Evolutionary conservation across 2,888 invertebrate species (phyloP).

Genomic region (Aspidiotus rigidus): DNA sequence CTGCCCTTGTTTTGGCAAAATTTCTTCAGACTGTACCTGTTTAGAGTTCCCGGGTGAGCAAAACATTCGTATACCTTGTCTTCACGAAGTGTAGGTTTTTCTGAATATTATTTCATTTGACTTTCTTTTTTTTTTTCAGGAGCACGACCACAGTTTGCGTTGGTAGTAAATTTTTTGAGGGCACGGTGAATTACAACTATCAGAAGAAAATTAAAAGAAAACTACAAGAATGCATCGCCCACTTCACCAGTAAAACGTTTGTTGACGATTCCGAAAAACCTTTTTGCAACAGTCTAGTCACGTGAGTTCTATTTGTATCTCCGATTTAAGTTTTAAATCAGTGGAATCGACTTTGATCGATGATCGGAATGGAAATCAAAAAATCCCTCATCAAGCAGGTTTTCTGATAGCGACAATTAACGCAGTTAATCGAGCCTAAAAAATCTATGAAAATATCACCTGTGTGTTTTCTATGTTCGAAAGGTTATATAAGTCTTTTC

Average conservation of each 20-base stretch:
- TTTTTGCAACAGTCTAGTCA: slow-evolving; percentile 28
- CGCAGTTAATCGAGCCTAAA: too few species aligned
- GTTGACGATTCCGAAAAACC: slow-evolving; percentile 36
- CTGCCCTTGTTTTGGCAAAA: slow-evolving; percentile 65
- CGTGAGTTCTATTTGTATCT: slow-evolving; percentile 26
- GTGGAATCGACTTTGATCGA: too few species aligned
- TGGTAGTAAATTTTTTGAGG: slow-evolving; percentile 66
- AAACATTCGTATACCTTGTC: background rate
- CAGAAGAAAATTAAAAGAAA: slow-evolving; percentile 60
- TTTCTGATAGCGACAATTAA: too few species aligned
- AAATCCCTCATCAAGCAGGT: too few species aligned
- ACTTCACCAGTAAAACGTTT: slow-evolving; percentile 36
- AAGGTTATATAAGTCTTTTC: slow-evolving; percentile 55
- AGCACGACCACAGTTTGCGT: slow-evolving; percentile 50
- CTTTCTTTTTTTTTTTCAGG: slow-evolving; percentile 19
- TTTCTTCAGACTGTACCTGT: slow-evolving; percentile 62
- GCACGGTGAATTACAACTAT: slow-evolving; percentile 55
- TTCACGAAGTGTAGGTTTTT: too few species aligned
- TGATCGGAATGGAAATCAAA: too few species aligned
- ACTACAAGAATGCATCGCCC: slow-evolving; percentile 54
- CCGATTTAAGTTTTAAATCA: background rate
- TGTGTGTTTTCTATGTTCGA: too few species aligned
- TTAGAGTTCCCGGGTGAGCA: slow-evolving; percentile 47
- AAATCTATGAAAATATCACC: too few species aligned
- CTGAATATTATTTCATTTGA: too few species aligned